These are phyloP conservation scores for Procambarus virginalis DNA, from an alignment of 1,140 invertebrate species.

Conservation along the genomic window DNA sequence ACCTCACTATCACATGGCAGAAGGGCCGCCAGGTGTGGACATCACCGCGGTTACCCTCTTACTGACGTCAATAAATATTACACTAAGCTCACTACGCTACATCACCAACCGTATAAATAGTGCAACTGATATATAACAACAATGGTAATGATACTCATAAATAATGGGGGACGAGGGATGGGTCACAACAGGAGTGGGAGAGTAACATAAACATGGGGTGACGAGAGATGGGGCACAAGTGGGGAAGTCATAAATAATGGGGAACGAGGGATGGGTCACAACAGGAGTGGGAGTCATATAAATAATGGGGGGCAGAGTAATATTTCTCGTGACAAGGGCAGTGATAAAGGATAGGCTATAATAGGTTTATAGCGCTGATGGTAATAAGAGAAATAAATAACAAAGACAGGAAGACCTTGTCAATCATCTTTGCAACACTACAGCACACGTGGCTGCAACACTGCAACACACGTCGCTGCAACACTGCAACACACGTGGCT, in stretches of 20 bases:
- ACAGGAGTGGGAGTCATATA: neutral
- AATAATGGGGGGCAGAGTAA: too few species aligned
- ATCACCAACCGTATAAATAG: conserved; percentile 5
- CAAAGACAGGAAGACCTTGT: too few species aligned
- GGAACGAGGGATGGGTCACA: neutral
- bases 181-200: neutral
- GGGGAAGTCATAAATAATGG: neutral
- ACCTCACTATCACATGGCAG: neutral
- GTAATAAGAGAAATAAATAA: too few species aligned
- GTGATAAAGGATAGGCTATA: too few species aligned
- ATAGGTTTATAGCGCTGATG: too few species aligned
- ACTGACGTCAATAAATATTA: conserved; percentile 6
- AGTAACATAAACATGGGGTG: neutral
- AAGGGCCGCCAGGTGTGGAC: neutral
- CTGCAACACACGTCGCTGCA: too few species aligned
- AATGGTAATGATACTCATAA: neutral
- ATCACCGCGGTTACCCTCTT: neutral
- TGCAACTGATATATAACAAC: neutral
- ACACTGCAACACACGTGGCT: too few species aligned
- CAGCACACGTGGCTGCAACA: too few species aligned
- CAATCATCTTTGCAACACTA: too few species aligned
- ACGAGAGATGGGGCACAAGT: neutral
- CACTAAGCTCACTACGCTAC: neutral
- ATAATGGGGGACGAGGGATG: neutral
- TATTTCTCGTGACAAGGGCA: too few species aligned